Evolutionary conservation across 2,888 invertebrate genomes (phyloP), one percentile per base, ranked within the genome.

Genomic region (Drosophila siamana): DNA sequence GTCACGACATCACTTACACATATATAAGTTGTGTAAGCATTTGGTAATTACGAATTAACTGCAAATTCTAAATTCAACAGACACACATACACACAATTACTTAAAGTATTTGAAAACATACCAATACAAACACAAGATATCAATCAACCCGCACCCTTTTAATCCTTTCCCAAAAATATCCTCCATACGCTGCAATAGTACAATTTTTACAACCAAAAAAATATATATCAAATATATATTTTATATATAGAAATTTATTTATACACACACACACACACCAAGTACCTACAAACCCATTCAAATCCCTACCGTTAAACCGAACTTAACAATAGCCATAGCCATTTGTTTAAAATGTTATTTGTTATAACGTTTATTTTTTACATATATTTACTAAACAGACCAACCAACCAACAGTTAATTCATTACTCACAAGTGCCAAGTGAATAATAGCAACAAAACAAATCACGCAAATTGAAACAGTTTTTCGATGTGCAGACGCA

Each of bases 101-200:
- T 87, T 87, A 83, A 87, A 89, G 88, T 87, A 87, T 87, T 87
- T 87, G 88, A 87, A 89, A 87, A 89, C 78, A 87, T 70, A 78
- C 59, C 75, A 11, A 70, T 61, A 60, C 55, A 68, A 40, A 56
- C 47, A 19, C 19, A 19, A 19, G 19, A 19, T 19, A 19, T 19
- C 19, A 40, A 55, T n/a, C 22, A 67, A 24, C 47, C 62, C 41
- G 33, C 33, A 22, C 36, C 19, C 22, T 4, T 47, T 40, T 4
- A n/a, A 62, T 69, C 60, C 65, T 62, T 46, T 30, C 51, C 76
- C 82, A 65, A 56, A 22, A 72, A 66, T 54, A 61, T 91, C 91
- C 91, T 91, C 91, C 91, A 91, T 86, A 92, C 91, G 91, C 91
- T 91, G 91, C 91, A 91, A 91, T 91, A 91, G 91, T 91, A 91